Conservation (phyloP, 2,888 invertebrate species). For the Tiphia femorata region DNA sequence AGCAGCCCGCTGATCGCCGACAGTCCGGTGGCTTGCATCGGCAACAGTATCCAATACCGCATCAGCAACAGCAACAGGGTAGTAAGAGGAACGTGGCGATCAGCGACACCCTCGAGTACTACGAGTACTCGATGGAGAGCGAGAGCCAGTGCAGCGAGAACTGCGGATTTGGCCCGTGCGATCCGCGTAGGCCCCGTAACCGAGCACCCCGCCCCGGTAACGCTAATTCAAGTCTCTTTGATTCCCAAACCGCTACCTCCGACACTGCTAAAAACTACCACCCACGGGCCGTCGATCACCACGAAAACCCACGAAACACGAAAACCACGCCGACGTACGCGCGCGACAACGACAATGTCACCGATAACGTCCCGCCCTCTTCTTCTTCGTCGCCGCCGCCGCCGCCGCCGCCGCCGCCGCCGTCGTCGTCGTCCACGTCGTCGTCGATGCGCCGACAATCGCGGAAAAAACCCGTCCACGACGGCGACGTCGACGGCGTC, state of each 20-base stretch:
- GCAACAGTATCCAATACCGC: too few species aligned
- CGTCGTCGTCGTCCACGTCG: constrained; percentile 23
- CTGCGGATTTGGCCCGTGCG: constrained; percentile 69
- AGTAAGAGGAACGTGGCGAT: constrained; percentile 68
- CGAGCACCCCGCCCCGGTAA: constrained; percentile 69
- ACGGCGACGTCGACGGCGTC: constrained; percentile 24
- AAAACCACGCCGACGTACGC: constrained; percentile 35
- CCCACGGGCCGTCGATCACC: constrained; percentile 64
- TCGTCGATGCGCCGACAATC: constrained; percentile 33
- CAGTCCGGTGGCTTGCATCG: too few species aligned
- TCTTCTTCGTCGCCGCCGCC: constrained; percentile 45
- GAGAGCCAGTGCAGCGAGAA: constrained; percentile 69
- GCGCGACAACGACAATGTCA: constrained; percentile 14
- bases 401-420: constrained; percentile 34
- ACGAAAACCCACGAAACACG: constrained; percentile 53
- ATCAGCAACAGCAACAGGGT: constrained; percentile 55
- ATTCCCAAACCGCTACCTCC: constrained; percentile 69
- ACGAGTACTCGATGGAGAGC: constrained; percentile 69
- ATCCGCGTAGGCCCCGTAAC: constrained; percentile 68
- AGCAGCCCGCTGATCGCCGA: constrained; percentile 41
- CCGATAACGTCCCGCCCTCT: constrained; percentile 29
- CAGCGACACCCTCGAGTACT: constrained; percentile 68
- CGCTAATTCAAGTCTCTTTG: constrained; percentile 69
- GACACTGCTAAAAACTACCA: constrained; percentile 67
- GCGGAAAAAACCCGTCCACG: constrained; percentile 41